Percentiles rank a stretch among this genome's conserved stretches.
Conservation (phyloP, 2,888 invertebrate species). For the Synanthedon myopaeformis region DNA sequence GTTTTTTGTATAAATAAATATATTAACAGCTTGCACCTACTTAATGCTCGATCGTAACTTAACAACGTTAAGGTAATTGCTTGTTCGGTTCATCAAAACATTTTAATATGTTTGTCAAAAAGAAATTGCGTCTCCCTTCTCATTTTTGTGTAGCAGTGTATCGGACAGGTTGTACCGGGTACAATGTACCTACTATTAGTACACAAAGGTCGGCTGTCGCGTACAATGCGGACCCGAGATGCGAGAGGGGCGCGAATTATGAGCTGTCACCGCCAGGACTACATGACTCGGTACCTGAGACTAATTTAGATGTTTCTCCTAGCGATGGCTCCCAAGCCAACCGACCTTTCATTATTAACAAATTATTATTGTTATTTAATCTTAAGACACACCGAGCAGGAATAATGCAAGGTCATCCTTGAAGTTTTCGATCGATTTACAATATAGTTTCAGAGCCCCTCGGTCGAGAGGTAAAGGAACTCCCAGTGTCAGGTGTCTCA, state of each 20-base stretch:
- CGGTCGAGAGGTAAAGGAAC: too few relatives aligned
- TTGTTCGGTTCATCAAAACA: conserved; percentile 19
- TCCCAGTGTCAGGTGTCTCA: too few relatives aligned
- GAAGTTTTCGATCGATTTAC: too few relatives aligned
- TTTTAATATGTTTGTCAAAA: conserved; percentile 47
- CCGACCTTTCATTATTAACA: too few relatives aligned
- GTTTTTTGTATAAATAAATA: too few relatives aligned
- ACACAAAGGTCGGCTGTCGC: conserved; percentile 39
- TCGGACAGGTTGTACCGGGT: conserved; percentile 31
- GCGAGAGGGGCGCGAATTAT: conserved; percentile 48
- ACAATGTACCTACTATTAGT: conserved; percentile 39
- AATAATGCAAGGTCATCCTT: too few relatives aligned
- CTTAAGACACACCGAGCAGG: too few relatives aligned
- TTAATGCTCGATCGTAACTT: too few relatives aligned
- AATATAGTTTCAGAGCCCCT: too few relatives aligned
- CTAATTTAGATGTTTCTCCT: conserved; percentile 16
- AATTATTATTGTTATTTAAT: too few relatives aligned
- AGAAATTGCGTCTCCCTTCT: conserved; percentile 50
- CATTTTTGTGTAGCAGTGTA: conserved; percentile 34
- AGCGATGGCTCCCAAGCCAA: not conserved
- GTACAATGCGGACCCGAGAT: not conserved
- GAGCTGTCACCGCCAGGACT: conserved; percentile 47
- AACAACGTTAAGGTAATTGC: not conserved
- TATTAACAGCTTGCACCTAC: too few relatives aligned
- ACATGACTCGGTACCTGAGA: conserved; percentile 20